Base-by-base conservation (phyloP, 2,113 vertebrate genomes). In the Periophthalmodon schlosseri region DNA sequence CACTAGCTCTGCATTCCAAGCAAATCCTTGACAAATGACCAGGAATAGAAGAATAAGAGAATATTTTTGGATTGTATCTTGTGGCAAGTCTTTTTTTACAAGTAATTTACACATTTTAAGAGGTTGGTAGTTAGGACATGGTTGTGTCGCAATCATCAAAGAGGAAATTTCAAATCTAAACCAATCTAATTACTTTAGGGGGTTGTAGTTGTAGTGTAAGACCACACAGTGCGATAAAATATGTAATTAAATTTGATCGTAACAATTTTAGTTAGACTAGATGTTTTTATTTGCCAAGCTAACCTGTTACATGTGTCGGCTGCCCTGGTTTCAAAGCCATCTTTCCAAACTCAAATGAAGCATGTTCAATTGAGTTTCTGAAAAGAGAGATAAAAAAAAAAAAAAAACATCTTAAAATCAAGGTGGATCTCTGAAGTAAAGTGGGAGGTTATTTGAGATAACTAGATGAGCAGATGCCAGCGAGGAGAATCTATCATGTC, bases 391-490 rank as follows among this genome's bases (percentile, higher is more conserved):
- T 5, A 39, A 7, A 39, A 9, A 39, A 6, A 18, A 4, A 9
- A 9, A 18, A 44, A 65, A 21, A n/a, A 18, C 34, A 65, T 65
- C 8, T 65, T 18, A 44, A 65, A 65, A 65, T 65, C 63, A 65
- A 39, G 34, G 18, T 39, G 63, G 34, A 39, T 44, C 16, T 36
- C 34, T 39, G 63, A 65, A 65, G 33, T 65, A 18, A 65, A 39
- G 33, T 39, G 63, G 63, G 63, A 44, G 63, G 10, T 39, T 39
- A 44, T 36, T 65, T 65, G 63, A 9, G 9, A 65, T 65, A 44
- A 64, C 33, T 39, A 65, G 63, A 65, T 65, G 63, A 65, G 36
- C 34, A 65, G 34, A 39, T 65, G 63, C 63, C 63, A n/a, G 34
- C 2, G 34, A 63, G 57, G 63, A 63, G 57, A 23, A 28, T n/a